Conservation (phyloP, 2,888 invertebrate genomes). For the Melinopterus prodromus region DNA sequence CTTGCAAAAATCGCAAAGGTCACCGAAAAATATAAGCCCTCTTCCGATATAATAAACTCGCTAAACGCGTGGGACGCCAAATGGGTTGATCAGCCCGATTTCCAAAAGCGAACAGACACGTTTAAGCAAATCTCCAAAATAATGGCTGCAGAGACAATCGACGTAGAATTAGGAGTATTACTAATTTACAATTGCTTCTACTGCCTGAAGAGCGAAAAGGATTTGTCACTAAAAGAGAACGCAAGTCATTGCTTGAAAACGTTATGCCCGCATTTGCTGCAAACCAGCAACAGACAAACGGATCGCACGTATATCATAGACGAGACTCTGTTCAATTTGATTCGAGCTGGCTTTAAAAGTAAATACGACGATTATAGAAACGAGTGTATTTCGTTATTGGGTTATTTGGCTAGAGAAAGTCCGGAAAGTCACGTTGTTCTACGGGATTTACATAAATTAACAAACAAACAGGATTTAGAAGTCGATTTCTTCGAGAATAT, state of each 20-base stretch:
- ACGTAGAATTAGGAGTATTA: conserved; percentile 73
- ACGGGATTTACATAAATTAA: conserved; percentile 72
- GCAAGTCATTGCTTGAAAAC: conserved; percentile 77
- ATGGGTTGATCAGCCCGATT: conserved; percentile 96
- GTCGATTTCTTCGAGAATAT: conserved; percentile 96
- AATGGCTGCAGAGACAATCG: conserved; percentile 63
- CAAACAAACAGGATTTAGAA: conserved; percentile 78
- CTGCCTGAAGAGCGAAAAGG: conserved; percentile 79
- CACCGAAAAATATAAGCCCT: conserved; percentile 55
- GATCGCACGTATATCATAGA: conserved; percentile 76
- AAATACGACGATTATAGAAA: conserved; percentile 77
- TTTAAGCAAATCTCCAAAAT: conserved; percentile 73
- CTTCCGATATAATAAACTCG: conserved; percentile 67
- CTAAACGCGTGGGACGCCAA: conserved; percentile 88
- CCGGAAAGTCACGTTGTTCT: conserved; percentile 75
- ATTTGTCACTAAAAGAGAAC: conserved; percentile 83
- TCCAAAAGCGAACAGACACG: conserved; percentile 79
- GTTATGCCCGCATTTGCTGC: conserved; percentile 71
- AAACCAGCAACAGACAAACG: conserved; percentile 54
- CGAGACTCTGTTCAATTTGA: conserved; percentile 75
- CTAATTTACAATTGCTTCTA: conserved; percentile 85
- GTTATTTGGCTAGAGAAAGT: conserved; percentile 78
- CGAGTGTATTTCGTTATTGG: conserved; percentile 82
- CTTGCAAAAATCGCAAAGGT: conserved; percentile 68
- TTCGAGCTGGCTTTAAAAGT: conserved; percentile 76